Evolutionary conservation across 2,888 invertebrate species (phyloP), one percentile per base, ranked within the genome.

Genomic region (Balanococcus diminutus): DNA sequence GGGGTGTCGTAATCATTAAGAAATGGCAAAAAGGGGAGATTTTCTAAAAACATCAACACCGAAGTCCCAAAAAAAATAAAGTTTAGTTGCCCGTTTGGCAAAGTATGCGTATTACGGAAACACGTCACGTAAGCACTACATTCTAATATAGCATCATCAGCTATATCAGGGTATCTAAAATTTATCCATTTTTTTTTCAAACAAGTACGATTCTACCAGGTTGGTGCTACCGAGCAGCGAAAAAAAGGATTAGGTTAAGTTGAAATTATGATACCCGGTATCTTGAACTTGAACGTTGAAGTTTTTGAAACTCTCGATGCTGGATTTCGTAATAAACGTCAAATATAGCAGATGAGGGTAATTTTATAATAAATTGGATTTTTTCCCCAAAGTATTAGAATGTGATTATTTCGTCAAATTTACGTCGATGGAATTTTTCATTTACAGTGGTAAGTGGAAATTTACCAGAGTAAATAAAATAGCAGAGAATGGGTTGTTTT

Each of bases 111-210:
- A 61, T 83, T 83, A 83, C 83, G 83, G 61, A 83, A 83, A 83
- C 83, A 83, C 61, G 83, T 83, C 83, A 83, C 83, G 83, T 83
- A 83, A 61, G 46, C 81, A 82, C 83, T 83, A 83, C 83, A 83
- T 83, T 83, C 83, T 83, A 83, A 83, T 83, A 83, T 61, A 61
- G 83, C 83, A 83, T 83, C 83, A 56, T 36, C 83, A 36, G 56
- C 83, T 83, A 83, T 56, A 83, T 22, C 61, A 56, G 51, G 56
- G 83, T 36, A 36, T 56, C 83, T 83, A 36, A 83, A 83, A 83
- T 83, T 83, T 83, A 83, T 83, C 36, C 83, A 83, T 61, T 61
- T 82, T 82, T 72, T 32, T 32, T 32, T 31, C 14, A 36, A 61
- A 79, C 36, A 79, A 79, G 31, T 79, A 79, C 75, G 19, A 32